phyloP scores from a whole-genome alignment of 2,888 invertebrate genomes.

The Sisyra terminalis region DNA sequence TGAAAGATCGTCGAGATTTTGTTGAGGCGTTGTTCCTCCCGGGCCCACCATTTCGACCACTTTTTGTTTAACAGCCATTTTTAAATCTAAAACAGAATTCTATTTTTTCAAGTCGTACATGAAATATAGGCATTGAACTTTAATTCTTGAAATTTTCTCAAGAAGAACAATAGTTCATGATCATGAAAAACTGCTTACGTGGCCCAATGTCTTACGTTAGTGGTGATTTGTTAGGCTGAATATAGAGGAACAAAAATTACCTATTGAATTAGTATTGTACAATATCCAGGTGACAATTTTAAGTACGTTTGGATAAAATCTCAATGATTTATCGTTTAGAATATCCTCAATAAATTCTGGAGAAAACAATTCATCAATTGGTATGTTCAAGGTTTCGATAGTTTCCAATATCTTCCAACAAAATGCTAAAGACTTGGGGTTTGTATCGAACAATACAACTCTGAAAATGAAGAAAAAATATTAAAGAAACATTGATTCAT shows the following conservation, averaged over 20 bases:
- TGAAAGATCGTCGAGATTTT: slow-evolving; percentile 26
- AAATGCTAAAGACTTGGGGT: slow-evolving; percentile 2
- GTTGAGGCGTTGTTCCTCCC: slow-evolving; percentile 24
- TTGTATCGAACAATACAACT: slow-evolving; percentile 4
- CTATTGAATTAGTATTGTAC: slow-evolving; percentile 6
- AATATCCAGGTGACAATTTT: slow-evolving; percentile 8
- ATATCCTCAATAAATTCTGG: slow-evolving; percentile 1
- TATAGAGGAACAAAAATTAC: slow-evolving; percentile 3
- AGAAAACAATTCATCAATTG: slow-evolving; percentile 4
- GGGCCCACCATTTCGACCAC: slow-evolving; percentile 31
- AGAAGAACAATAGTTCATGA: too few relatives aligned
- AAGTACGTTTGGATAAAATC: slow-evolving; percentile 2
- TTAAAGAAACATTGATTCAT: not conserved
- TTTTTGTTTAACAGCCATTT: slow-evolving; percentile 43
- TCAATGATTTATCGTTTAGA: slow-evolving; percentile 3
- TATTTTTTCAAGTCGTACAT: too few relatives aligned
- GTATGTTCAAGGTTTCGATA: slow-evolving; percentile 6
- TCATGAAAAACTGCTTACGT: too few relatives aligned
- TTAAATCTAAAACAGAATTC: slow-evolving; percentile 11
- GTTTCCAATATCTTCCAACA: slow-evolving; percentile 8
- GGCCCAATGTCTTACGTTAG: too few relatives aligned
- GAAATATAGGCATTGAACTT: too few relatives aligned
- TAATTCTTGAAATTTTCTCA: too few relatives aligned
- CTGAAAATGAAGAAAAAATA: too few relatives aligned
- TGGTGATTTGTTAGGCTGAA: too few relatives aligned